Base-by-base conservation (phyloP, 92 coral and sea anemone species). In the Parazoanthus atlanticus region DNA sequence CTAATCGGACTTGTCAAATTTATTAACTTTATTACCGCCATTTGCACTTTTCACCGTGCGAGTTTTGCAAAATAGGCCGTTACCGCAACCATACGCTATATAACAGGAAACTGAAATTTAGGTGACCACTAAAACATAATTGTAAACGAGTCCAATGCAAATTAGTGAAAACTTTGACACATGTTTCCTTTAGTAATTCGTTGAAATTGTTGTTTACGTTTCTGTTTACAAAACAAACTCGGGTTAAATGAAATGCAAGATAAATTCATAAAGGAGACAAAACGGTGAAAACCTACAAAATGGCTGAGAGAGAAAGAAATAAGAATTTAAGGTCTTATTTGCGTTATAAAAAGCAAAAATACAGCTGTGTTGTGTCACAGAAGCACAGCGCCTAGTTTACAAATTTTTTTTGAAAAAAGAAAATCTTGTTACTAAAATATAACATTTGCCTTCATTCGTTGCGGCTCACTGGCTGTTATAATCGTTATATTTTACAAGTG, bases 181-280 rank as follows among this genome's bases (percentile, higher is more conserved):
- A 70, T 71, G 87, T 84, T 69, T 76, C n/a, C 41, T 58, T 28
- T 30, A 54, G 72, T 56, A 80, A 80, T 80, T 80, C 78, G 41
- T 8, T 71, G 74, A 46, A 38, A 46, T 71, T 41, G 17, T 31
- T 84, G 87, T 41, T 70, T 69, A 67, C 5, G 70, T 25, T 70
- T 70, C 34, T 71, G 87, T 84, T 84, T 70, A 73, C 69, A 69
- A 71, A 84, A 84, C 65, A 84, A 84, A 49, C 36, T 69, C 64
- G 43, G 87, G 58, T 84, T 67, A 74, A 23, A n/a, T 36, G 49
- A 36, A 36, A 34, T 36, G 25, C 64, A 78, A 78, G 82, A 47
- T 43, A 78, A 78, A 78, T 34, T 78, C 69, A 61, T 25, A 61
- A 61, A 61, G 69, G n/a, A 61, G 69, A 61, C 8, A 61, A 25